A percentile compares a stretch with the other conserved stretches of the same genome.
Conservation (phyloP, 2,888 invertebrate genomes). For the Onchidella celtica region DNA sequence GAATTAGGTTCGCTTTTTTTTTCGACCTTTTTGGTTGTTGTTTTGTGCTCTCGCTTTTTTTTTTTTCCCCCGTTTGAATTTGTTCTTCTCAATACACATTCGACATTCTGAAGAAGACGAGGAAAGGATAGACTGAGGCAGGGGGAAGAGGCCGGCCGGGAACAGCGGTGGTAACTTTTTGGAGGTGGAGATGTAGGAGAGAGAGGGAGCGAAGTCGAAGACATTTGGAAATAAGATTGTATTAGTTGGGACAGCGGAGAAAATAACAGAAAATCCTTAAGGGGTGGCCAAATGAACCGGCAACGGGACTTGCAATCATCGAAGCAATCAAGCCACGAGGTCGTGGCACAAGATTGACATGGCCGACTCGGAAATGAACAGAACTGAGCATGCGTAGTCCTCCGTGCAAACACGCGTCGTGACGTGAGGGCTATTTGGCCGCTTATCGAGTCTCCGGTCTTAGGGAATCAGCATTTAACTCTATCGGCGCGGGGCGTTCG, state of each 20-base stretch:
- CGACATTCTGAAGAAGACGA: too few relatives aligned
- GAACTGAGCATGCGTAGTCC: constrained; percentile 50
- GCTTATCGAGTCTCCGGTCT: constrained; percentile 39
- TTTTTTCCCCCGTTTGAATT: neutral
- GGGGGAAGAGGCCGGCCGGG: too few relatives aligned
- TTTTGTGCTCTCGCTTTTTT: too few relatives aligned
- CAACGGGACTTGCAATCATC: constrained; percentile 29
- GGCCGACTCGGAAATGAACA: constrained; percentile 52
- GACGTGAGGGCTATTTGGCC: constrained; percentile 44
- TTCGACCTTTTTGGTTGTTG: too few relatives aligned
- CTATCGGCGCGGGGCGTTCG: constrained; percentile 28
- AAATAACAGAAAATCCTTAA: constrained; percentile 43
- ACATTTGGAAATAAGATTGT: constrained; percentile 38
- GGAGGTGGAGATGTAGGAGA: too few relatives aligned
- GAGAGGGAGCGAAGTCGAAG: neutral
- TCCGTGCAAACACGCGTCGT: constrained; percentile 50
- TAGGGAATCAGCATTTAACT: constrained; percentile 41
- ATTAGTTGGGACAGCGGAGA: constrained; percentile 32
- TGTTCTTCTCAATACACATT: neutral
- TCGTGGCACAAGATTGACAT: constrained; percentile 48
- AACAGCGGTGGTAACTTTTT: too few relatives aligned
- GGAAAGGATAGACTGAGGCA: too few relatives aligned
- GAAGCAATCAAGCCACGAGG: constrained; percentile 40
- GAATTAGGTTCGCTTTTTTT: constrained; percentile 4
- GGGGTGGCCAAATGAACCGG: constrained; percentile 42